Percentiles rank a stretch among this genome's conserved stretches.
Evolutionary conservation across 2,113 vertebrate genomes (phyloP).

Genomic region (Ageneiosus marmoratus): DNA sequence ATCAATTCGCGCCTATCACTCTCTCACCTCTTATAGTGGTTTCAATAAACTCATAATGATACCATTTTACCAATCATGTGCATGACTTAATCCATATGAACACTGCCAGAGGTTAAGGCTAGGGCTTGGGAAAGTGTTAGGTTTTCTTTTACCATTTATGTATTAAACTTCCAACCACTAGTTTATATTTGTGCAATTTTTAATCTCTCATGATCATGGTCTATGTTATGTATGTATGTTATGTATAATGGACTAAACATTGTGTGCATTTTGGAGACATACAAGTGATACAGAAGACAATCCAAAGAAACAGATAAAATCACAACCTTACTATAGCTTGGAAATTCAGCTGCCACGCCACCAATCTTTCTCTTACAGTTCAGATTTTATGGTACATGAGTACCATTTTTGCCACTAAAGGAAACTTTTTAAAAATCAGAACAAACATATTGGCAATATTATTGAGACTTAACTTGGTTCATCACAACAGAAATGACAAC

Average conservation of each 20-base stretch:
- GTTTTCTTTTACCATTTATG: background rate
- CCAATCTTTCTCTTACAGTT: background rate
- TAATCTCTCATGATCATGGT: background rate
- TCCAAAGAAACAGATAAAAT: background rate
- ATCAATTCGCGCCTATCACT: background rate
- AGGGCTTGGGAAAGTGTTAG: background rate
- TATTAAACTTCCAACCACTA: background rate
- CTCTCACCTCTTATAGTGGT: background rate
- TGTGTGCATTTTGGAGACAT: background rate
- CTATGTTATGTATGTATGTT: background rate
- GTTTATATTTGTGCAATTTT: background rate
- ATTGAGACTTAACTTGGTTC: background rate
- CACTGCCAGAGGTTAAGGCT: background rate
- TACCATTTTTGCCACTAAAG: background rate
- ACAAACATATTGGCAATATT: conserved; percentile 2
- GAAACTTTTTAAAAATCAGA: background rate
- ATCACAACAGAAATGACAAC: background rate
- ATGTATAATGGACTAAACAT: background rate
- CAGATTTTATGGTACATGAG: background rate
- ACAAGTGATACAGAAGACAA: background rate
- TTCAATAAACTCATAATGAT: background rate
- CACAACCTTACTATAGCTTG: background rate
- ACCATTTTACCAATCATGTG: background rate
- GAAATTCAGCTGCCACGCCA: background rate
- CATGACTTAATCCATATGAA: background rate